These are phyloP conservation scores for Baccha elongata DNA, from an alignment of 2,888 invertebrate genomes.

Conservation along the genomic window DNA sequence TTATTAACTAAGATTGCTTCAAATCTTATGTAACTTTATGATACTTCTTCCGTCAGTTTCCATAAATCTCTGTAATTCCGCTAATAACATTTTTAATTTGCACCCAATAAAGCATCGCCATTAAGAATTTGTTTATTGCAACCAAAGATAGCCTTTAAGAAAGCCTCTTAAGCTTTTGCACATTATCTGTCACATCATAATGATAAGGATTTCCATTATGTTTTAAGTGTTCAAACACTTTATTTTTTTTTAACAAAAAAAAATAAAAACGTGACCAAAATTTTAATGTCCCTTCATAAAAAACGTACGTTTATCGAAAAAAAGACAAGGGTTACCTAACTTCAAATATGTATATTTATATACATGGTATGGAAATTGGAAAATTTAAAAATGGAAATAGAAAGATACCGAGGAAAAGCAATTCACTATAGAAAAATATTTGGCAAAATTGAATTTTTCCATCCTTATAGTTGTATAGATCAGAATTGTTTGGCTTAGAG, in stretches of 20 bases:
- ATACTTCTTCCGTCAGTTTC: conserved; percentile 3
- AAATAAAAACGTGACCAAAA: conserved; percentile 48
- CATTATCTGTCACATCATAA: conserved; percentile 59
- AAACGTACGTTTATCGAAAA: not conserved
- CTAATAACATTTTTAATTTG: conserved; percentile 58
- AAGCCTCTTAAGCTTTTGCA: conserved; percentile 53
- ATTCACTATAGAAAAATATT: conserved; percentile 41
- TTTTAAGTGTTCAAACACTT: conserved; percentile 39
- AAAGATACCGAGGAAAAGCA: conserved; percentile 21
- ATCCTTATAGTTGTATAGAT: not conserved
- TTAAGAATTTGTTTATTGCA: conserved; percentile 54
- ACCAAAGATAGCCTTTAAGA: conserved; percentile 43
- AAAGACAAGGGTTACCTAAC: not conserved
- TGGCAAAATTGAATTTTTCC: conserved; percentile 49
- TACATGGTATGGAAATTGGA: conserved; percentile 27
- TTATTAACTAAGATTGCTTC: conserved; percentile 35
- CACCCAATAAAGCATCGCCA: conserved; percentile 57
- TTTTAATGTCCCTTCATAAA: conserved; percentile 29
- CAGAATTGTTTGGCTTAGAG: conserved; percentile 11
- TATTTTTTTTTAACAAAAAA: conserved; percentile 17
- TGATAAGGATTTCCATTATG: conserved; percentile 50
- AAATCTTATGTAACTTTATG: conserved; percentile 32
- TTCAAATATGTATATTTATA: not conserved
- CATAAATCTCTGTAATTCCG: conserved; percentile 23
- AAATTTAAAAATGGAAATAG: conserved; percentile 21